Base-by-base conservation (phyloP, 2,113 vertebrate genomes). In the Amblyopsis rosae region DNA sequence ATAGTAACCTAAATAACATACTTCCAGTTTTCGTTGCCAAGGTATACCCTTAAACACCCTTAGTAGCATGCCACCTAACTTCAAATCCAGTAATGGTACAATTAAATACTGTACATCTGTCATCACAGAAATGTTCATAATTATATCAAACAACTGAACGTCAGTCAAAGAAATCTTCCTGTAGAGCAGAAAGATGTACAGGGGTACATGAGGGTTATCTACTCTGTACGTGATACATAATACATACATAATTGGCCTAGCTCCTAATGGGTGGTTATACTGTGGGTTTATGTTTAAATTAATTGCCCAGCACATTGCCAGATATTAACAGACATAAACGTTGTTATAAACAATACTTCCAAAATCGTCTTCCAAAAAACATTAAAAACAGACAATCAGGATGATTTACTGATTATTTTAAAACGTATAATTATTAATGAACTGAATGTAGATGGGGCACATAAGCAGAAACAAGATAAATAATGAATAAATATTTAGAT, bases 121-220 rank as follows among this genome's bases (percentile, higher is more conserved):
- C 86, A 84, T 80, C 85, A 88, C 82, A 87, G 87, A 89, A 87
- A 85, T 87, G 73, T 89, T 82, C 81, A 87, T 88, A 82, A 90
- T 90, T 88, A 92, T 86, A 81, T 76, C 63, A 84, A 80, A 88
- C 86, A 92, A 92, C 91, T 93, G 92, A 93, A 93, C 70, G 51
- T 93, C 92, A 93, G 92, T 93, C 88, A 80, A 82, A 87, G 79
- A 81, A 80, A 85, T 83, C 86, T 90, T 89, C 88, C 90, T 77
- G 89, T 58, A 66, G 75, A 86, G 75, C 81, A 90, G 91, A 86
- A 91, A 91, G 85, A 82, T 74, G 75, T 82, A 9, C 10, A 8
- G 13, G 35, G 51, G 12, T 9, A 33, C 8, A 50, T 45, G 61
- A 76, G 80, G 67, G 65, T 73, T 77, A 81, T 54, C 62, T 85